Evolutionary conservation across 2,113 vertebrate genomes (phyloP).

Genomic region (Ptychochromis oligacanthus): DNA sequence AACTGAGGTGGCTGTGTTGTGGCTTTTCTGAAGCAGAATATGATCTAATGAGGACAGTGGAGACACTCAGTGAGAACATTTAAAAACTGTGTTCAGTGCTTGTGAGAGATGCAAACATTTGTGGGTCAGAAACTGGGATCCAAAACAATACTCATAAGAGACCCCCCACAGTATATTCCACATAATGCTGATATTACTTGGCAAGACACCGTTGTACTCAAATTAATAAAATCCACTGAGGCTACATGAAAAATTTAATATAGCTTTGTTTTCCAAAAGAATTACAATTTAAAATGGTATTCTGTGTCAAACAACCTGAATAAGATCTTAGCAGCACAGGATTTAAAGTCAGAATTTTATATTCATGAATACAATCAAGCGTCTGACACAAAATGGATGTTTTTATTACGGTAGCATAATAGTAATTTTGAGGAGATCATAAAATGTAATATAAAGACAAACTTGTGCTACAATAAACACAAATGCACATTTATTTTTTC

Average conservation of each 20-base stretch:
- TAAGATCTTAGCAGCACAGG: background rate
- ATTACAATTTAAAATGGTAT: background rate
- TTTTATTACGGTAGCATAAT: background rate
- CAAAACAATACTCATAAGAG: background rate
- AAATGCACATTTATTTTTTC: background rate
- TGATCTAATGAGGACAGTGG: constrained; percentile 10
- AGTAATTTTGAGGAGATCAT: background rate
- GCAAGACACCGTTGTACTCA: background rate
- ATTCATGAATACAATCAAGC: background rate
- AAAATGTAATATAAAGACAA: background rate
- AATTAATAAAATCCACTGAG: background rate
- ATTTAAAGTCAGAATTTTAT: background rate
- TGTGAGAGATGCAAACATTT: background rate
- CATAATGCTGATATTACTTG: background rate
- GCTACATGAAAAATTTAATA: background rate
- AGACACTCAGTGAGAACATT: background rate
- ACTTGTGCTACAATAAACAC: background rate
- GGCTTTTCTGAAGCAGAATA: background rate
- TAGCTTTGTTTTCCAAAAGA: constrained; percentile 8
- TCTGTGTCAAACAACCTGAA: background rate
- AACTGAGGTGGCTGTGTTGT: background rate
- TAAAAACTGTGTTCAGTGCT: background rate
- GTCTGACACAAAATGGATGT: background rate
- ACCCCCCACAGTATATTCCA: background rate
- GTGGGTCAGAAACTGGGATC: background rate